Evolutionary conservation across 2,888 invertebrate genomes (phyloP), one percentile per base, ranked within the genome.

Genomic region (Hirtodrosophila trivittata): DNA sequence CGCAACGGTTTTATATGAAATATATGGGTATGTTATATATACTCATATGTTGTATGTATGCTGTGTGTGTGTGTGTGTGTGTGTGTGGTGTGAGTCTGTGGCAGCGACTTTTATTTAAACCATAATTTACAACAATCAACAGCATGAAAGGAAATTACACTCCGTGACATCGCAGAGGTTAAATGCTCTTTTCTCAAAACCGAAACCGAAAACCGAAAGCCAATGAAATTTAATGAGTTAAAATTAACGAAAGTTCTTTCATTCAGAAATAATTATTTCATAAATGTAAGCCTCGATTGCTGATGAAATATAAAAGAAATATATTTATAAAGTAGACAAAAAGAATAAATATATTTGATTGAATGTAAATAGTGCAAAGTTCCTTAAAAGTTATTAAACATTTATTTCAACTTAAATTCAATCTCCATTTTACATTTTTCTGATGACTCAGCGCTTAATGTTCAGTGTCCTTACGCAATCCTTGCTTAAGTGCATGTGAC

Each of bases 91-190:
- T 49, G 37, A 49, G 52, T 75, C 54, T 33, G 63, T 12, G 50
- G 54, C 68, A 65, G 50, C 59, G 72, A 78, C 83, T 72, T 78
- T 78, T 80, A 86, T 86, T 84, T 49, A 76, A 73, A 77, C 67
- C 66, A 76, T 86, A 70, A 80, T 66, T 80, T 74, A 83, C 77
- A 70, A 66, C 72, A 72, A 66, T 71, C 65, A 65, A 70, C 56
- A 60, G 57, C 59, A 68, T 25, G 52, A 25, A 38, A 13, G 57
- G 64, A 68, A 21, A 68, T 47, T 47, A 43, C 63, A 68, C 63
- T 57, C 37, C 50, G 69, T 38, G 39, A 30, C 32, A 38, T 39
- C 28, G 32, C 50, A 37, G 32, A 55, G 21, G 32, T 51, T 63
- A 63, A 71, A 68, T 74, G 74, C 75, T 41, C 75, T 69, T 16